Percentiles rank a stretch among this genome's conserved stretches.
These are phyloP conservation scores for Aspidiotus destructor DNA, from an alignment of 2,888 invertebrate genomes.

Conservation along the genomic window DNA sequence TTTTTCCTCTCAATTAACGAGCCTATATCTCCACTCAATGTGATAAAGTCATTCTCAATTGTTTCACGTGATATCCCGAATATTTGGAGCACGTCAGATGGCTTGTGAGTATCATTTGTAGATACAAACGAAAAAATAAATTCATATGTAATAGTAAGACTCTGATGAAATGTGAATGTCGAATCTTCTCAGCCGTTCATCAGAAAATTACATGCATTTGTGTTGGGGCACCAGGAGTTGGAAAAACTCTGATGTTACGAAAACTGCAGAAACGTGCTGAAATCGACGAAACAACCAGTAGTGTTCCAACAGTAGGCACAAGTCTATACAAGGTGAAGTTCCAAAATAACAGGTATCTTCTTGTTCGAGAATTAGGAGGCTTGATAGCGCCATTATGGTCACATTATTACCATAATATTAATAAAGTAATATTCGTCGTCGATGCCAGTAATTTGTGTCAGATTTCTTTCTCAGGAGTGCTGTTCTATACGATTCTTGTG, in stretches of 20 bases:
- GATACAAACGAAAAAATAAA: no score
- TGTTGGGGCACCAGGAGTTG: constrained; percentile 67
- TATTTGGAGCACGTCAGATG: no score
- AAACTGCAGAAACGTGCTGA: constrained; percentile 58
- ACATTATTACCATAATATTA: constrained; percentile 56
- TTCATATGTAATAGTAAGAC: no score
- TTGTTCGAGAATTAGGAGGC: constrained; percentile 68
- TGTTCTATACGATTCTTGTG: constrained; percentile 65
- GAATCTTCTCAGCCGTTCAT: neutral
- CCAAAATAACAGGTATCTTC: constrained; percentile 45
- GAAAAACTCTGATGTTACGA: constrained; percentile 69
- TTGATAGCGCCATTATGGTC: constrained; percentile 73
- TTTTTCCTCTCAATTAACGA: no score
- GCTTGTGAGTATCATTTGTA: no score
- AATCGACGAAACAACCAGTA: constrained; percentile 65
- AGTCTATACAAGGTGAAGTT: constrained; percentile 60
- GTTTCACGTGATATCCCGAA: no score
- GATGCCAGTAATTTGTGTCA: constrained; percentile 78
- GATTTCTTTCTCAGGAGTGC: constrained; percentile 72
- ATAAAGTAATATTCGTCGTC: constrained; percentile 62
- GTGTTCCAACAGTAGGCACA: constrained; percentile 70
- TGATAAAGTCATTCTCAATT: no score
- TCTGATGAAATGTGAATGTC: no score
- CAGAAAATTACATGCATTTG: constrained; percentile 48
- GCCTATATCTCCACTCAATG: no score